These are phyloP conservation scores for Struthidea cinerea DNA, from an alignment of 2,113 vertebrate genomes.

Conservation along the genomic window DNA sequence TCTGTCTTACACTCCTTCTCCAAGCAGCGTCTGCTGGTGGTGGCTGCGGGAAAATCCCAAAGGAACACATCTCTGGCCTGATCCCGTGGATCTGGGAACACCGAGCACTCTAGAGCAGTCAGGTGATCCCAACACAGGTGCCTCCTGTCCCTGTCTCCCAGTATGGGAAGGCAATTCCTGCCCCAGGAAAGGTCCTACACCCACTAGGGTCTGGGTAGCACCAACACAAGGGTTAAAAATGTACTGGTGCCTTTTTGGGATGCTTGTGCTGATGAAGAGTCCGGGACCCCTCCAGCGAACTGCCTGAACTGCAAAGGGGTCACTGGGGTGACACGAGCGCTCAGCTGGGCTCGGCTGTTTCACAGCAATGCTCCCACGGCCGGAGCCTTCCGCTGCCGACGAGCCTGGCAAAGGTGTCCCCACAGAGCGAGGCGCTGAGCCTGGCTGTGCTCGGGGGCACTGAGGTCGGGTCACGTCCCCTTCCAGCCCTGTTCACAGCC, in stretches of 20 bases:
- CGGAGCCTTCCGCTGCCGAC: fast-evolving
- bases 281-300: fast-evolving
- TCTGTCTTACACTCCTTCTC: neutral
- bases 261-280: neutral
- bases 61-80: neutral
- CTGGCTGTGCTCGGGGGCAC: fast-evolving
- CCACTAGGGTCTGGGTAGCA: neutral
- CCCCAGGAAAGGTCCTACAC: neutral
- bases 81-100: neutral
- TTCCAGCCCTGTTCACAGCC: neutral
- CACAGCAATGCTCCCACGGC: neutral
- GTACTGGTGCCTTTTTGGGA: neutral
- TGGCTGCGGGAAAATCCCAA: neutral
- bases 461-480: fast-evolving
- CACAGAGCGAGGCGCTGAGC: neutral
- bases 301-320: neutral
- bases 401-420: neutral
- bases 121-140: fast-evolving
- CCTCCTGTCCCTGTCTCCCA: neutral
- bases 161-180: neutral
- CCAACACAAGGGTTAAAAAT: neutral
- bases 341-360: neutral
- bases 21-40: neutral
- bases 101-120: fast-evolving
- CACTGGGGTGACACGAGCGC: neutral